Evolutionary conservation across 1,140 invertebrate species (phyloP), one percentile per base, ranked within the genome.

Genomic region (Trachymyrmex septentrionalis): DNA sequence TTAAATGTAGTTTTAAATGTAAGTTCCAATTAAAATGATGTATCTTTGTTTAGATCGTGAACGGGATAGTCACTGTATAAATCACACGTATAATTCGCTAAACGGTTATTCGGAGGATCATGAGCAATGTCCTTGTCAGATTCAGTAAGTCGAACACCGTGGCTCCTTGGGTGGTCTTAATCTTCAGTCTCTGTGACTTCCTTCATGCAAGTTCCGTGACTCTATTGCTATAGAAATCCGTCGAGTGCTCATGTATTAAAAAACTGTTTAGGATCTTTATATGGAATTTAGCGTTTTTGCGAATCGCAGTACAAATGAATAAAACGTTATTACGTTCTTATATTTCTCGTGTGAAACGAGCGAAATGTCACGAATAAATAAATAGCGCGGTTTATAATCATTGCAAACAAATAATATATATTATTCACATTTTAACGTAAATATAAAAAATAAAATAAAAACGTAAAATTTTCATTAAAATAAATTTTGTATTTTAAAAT

Each of bases 101-200:
- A 80, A 86, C 63, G 53, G 63, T 78, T 78, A 67, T 38, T 59
- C 24, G 53, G 24, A 48, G 38, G 38, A 86, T 78, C 38, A 59
- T 69, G 61, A 78, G 30, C 50, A 34, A 86, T 86, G 30, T 86
- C 34, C 84, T 86, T 86, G 84, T 86, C 75, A 67, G 48, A 86
- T 67, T 48, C 30, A 38, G 50, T 80, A 86, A 86, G 50, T 86
- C 63, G 61, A 73, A 85, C 73, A 85, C 59, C 30, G 38, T 59
- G 61, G n/a, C 82, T 63, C 71, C 72, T 85, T 85, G 82, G 82
- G 82, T 85, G 82, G 72, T 77, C 82, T 85, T 77, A 75, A 75
- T 66, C 61, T 85, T 75, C 50, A 53, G 55, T 55, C 59, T 85
- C 44, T 10, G 55, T 10, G 24, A 76, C 59, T 77, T 77, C 59